Base-by-base conservation (phyloP, 2,888 invertebrate species). In the Apodemia zela region DNA sequence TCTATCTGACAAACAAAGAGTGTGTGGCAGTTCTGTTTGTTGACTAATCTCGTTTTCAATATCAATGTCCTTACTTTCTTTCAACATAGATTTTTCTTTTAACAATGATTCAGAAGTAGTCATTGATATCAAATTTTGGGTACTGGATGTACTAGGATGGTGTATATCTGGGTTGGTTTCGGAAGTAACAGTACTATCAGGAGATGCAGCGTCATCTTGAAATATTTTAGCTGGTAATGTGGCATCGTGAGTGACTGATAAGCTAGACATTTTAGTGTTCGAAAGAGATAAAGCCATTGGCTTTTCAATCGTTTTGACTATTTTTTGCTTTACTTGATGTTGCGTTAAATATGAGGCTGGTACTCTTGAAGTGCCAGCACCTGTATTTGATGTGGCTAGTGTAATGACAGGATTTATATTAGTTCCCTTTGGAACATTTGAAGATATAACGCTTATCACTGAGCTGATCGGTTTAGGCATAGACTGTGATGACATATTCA, bases 181-280 rank as follows among this genome's bases (percentile, higher is more conserved):
- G 3, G 81, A 74, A 0, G 77, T 71, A 5, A 85, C 84, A 2
- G 90, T 85, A 66, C 89, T 87, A 68, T 94, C 94, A 0, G 94
- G 94, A 0, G 94, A 94, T 0, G 93, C 93, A 0, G 93, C 93
- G 69, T 94, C 94, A 71, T 94, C 94, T 78, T 94, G 94, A 75
- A 94, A 94, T 73, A 94, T 94, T 76, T 94, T 94, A 8, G 94
- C 94, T 0, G 94, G 94, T 18, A 94, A 81, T 10, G 92, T 93
- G 66, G 85, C 93, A 73, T 93, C 94, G 72, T 93, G 93, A 0
- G 91, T 83, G 8, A 93, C 92, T 0, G 93, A 89, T 58, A 94
- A 83, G 68, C 93, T 92, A 0, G 94, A 94, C 15, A 93, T 73
- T 69, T 93, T 93, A 0, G 93, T 80, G 67, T 89, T 89, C 3